Evolutionary conservation across 2,797 vertebrate genomes (phyloP).

Genomic region (Brachyalestes nurse): DNA sequence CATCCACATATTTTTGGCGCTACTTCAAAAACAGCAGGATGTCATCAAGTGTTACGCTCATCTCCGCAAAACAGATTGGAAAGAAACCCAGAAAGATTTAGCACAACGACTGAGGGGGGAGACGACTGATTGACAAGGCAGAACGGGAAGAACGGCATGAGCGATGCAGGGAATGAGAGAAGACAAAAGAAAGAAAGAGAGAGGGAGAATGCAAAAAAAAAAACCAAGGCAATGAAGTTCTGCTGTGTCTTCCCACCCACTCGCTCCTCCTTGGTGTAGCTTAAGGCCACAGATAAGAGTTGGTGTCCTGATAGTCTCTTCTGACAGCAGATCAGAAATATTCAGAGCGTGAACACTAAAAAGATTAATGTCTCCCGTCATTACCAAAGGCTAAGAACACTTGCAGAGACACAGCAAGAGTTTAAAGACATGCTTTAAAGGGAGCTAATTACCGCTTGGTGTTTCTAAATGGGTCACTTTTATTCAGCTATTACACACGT

Average conservation of each 20-base stretch:
- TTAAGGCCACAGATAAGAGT: slow-evolving; percentile 10
- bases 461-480: slow-evolving; percentile 22
- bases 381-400: slow-evolving; percentile 22
- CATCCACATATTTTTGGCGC: slow-evolving; percentile 29
- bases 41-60: slow-evolving; percentile 12
- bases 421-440: slow-evolving; percentile 37
- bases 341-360: slow-evolving; percentile 22
- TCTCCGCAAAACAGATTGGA: slow-evolving; percentile 9
- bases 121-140: slow-evolving; percentile 23
- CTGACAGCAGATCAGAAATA: slow-evolving; percentile 22
- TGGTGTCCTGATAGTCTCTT: slow-evolving; percentile 13
- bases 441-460: slow-evolving; percentile 4
- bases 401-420: slow-evolving; percentile 4
- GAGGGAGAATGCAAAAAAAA: neutral
- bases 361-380: slow-evolving; percentile 23
- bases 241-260: slow-evolving; percentile 30
- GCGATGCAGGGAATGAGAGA: neutral
- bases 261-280: slow-evolving; percentile 12
- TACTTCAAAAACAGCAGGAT: slow-evolving; percentile 36
- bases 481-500: neutral
- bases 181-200: neutral
- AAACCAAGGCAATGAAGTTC: slow-evolving; percentile 1
- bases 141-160: neutral
- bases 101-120: slow-evolving; percentile 1
- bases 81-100: slow-evolving; percentile 28